phyloP scores from a whole-genome alignment of 2,888 invertebrate genomes.

The Desoria tigrina region DNA sequence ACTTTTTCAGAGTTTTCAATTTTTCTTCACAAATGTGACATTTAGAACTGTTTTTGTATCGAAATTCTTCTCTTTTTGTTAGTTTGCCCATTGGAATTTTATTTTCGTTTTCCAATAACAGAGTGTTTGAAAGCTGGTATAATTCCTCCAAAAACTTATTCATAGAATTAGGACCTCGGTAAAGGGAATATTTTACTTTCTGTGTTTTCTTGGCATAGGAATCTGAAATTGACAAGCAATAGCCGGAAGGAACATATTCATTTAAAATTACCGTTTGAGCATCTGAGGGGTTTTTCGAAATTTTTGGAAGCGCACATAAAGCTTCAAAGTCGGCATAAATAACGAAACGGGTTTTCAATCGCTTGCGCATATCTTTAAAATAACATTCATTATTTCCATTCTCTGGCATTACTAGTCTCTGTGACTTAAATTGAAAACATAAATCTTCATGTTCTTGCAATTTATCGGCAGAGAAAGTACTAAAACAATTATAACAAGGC shows the following conservation, averaged over 20 bases:
- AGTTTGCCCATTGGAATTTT: background rate
- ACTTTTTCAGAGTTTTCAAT: slow-evolving; percentile 8
- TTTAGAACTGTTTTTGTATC: too few relatives aligned
- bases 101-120: background rate
- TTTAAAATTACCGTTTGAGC: too few relatives aligned
- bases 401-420: background rate
- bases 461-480: background rate
- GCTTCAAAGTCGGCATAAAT: slow-evolving; percentile 6
- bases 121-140: background rate
- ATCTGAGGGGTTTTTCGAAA: background rate
- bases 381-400: too few relatives aligned
- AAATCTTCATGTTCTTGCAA: background rate
- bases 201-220: background rate
- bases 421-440: slow-evolving; percentile 5
- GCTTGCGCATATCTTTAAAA: background rate
- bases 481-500: slow-evolving; percentile 7
- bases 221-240: slow-evolving; percentile 5
- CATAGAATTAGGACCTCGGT: slow-evolving; percentile 10
- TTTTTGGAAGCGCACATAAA: background rate
- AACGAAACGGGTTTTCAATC: background rate
- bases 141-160: slow-evolving; percentile 1
- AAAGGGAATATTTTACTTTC: background rate
- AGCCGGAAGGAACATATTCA: slow-evolving; percentile 18
- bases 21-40: slow-evolving; percentile 16
- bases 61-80: background rate